phyloP scores from a whole-genome alignment of 2,888 invertebrate genomes.

The Vesta saturnalis region DNA sequence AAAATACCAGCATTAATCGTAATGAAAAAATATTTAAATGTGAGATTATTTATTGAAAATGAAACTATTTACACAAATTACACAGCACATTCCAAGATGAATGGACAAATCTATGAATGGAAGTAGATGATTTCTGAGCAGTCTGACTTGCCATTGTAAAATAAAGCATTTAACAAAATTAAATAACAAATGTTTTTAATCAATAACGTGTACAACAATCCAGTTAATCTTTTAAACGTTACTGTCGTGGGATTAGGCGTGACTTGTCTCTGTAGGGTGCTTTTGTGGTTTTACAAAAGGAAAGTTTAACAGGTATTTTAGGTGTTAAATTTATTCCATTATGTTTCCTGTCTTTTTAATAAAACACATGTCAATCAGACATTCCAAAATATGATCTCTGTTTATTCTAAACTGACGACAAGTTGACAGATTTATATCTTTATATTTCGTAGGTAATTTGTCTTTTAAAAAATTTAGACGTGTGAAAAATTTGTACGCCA shows the following conservation, averaged over 20 bases:
- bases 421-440: constrained; percentile 48
- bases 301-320: constrained; percentile 58
- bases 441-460: not conserved
- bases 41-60: too few species aligned
- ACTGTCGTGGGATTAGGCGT: constrained; percentile 52
- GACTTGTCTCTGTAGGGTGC: constrained; percentile 54
- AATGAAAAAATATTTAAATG: too few species aligned
- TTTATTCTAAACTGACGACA: constrained; percentile 54
- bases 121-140: constrained; percentile 18
- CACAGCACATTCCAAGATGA: constrained; percentile 31
- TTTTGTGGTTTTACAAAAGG: constrained; percentile 53
- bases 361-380: constrained; percentile 46
- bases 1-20: too few species aligned
- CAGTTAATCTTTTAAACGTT: constrained; percentile 56
- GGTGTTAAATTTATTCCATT: constrained; percentile 50
- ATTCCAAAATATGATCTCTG: constrained; percentile 47
- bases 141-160: constrained; percentile 53
- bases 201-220: constrained; percentile 55
- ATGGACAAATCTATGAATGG: constrained; percentile 40
- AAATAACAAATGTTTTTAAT: constrained; percentile 60
- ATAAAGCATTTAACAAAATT: constrained; percentile 50
- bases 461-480: not conserved
- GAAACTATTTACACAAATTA: constrained; percentile 2
- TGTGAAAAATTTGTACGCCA: constrained; percentile 20
- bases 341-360: constrained; percentile 38